Percentiles rank a stretch among this genome's conserved stretches.
Evolutionary conservation across 2,113 vertebrate species (phyloP).

Genomic region (Oreochromis niloticus): DNA sequence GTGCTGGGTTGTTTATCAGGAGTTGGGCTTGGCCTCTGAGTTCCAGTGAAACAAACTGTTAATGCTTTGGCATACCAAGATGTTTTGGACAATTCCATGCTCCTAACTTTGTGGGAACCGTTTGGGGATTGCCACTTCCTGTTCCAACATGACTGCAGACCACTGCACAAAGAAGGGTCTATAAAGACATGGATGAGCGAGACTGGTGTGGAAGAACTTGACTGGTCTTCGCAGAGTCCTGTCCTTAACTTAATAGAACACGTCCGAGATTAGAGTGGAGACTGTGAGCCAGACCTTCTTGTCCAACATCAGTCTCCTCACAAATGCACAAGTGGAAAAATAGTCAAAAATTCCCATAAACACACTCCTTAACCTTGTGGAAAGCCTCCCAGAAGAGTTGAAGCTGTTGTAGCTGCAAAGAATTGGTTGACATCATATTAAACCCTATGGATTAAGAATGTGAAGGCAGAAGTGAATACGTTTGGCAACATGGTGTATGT

Average conservation of each 20-base stretch:
- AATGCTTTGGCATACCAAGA: background rate
- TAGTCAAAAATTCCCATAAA: background rate
- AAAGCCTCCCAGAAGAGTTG: background rate
- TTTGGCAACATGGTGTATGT: background rate
- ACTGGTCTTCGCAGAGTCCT: background rate
- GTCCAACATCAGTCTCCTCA: background rate
- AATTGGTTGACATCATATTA: background rate
- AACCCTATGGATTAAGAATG: background rate
- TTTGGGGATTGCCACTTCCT: background rate
- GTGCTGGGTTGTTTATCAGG: background rate
- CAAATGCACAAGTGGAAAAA: background rate
- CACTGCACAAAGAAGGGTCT: background rate
- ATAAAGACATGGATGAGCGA: background rate
- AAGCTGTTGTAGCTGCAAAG: background rate
- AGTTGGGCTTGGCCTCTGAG: fast-evolving
- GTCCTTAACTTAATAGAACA: background rate
- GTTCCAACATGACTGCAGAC: background rate
- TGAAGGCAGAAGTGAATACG: background rate
- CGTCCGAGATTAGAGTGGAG: background rate
- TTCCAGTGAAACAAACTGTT: background rate
- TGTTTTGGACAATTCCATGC: background rate
- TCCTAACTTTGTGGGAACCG: background rate
- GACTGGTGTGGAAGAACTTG: background rate
- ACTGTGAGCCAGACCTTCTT: background rate
- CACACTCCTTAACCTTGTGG: background rate